Conservation (phyloP, 2,888 invertebrate species). For the Coleophora deauratella region DNA sequence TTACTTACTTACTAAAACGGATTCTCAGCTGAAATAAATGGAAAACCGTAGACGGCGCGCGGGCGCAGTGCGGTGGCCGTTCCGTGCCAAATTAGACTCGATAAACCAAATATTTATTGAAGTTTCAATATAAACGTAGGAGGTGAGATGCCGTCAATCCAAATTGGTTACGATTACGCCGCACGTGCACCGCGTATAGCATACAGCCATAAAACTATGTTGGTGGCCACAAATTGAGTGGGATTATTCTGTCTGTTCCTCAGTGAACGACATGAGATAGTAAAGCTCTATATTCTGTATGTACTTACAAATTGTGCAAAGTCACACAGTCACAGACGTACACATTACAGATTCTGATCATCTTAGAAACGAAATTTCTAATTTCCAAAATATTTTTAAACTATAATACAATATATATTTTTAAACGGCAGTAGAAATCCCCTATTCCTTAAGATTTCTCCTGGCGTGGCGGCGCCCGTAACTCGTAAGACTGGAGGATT, state of each 20-base stretch:
- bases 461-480: constrained; percentile 1
- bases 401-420: too few relatives aligned
- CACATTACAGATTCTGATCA: too few relatives aligned
- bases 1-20: too few relatives aligned
- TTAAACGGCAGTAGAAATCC: too few relatives aligned
- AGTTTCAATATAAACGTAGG: constrained; percentile 72
- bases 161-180: constrained; percentile 62
- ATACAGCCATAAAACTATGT: neutral
- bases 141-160: constrained; percentile 69
- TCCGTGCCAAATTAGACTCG: constrained; percentile 69
- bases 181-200: constrained; percentile 27
- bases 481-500: constrained; percentile 36
- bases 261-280: too few relatives aligned
- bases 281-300: too few relatives aligned
- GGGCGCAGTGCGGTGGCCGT: constrained; percentile 32
- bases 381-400: too few relatives aligned
- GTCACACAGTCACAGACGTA: too few relatives aligned
- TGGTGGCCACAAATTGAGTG: neutral
- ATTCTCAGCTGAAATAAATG: too few relatives aligned
- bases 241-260: constrained; percentile 26
- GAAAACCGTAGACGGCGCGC: neutral
- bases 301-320: too few relatives aligned
- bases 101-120: constrained; percentile 71
- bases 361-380: too few relatives aligned
- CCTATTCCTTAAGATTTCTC: neutral